These are phyloP conservation scores for Athrips mouffetella DNA, from an alignment of 2,888 invertebrate genomes.

Conservation along the genomic window DNA sequence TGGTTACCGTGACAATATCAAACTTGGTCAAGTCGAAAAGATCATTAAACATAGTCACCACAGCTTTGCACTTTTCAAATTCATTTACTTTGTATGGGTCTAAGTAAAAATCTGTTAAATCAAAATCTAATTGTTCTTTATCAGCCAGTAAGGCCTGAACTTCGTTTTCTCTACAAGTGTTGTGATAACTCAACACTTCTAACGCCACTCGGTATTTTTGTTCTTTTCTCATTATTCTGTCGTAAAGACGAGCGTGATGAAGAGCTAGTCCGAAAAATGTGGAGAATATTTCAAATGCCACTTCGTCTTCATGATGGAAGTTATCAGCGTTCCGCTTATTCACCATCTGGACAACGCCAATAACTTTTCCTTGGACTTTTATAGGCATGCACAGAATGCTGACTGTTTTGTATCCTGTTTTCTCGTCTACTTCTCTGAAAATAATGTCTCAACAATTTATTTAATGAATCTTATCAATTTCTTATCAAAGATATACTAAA, in stretches of 20 bases:
- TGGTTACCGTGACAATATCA: slow-evolving; percentile 81
- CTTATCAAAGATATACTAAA: not conserved
- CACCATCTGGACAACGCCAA: slow-evolving; percentile 94
- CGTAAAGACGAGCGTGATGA: slow-evolving; percentile 90
- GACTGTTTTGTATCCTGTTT: slow-evolving; percentile 83
- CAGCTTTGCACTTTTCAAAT: slow-evolving; percentile 84
- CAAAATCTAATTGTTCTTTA: slow-evolving; percentile 30
- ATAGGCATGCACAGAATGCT: slow-evolving; percentile 93
- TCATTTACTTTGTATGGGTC: slow-evolving; percentile 85
- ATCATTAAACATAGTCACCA: slow-evolving; percentile 86
- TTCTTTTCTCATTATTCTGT: slow-evolving; percentile 88
- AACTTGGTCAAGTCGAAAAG: slow-evolving; percentile 83
- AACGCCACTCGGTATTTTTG: slow-evolving; percentile 89
- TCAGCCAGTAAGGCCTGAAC: slow-evolving; percentile 54
- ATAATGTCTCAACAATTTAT: not conserved
- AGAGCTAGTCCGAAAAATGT: slow-evolving; percentile 91
- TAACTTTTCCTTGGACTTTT: slow-evolving; percentile 85
- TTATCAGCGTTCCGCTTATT: slow-evolving; percentile 77
- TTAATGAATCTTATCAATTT: not conserved
- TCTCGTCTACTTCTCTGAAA: slow-evolving; percentile 80
- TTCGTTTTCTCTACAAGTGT: slow-evolving; percentile 86
- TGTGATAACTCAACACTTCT: slow-evolving; percentile 91
- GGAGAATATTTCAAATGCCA: slow-evolving; percentile 89
- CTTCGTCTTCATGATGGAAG: slow-evolving; percentile 84
- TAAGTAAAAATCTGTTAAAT: slow-evolving; percentile 81